phyloP scores from a whole-genome alignment of 2,888 invertebrate species.

The Lysandra bellargus region DNA sequence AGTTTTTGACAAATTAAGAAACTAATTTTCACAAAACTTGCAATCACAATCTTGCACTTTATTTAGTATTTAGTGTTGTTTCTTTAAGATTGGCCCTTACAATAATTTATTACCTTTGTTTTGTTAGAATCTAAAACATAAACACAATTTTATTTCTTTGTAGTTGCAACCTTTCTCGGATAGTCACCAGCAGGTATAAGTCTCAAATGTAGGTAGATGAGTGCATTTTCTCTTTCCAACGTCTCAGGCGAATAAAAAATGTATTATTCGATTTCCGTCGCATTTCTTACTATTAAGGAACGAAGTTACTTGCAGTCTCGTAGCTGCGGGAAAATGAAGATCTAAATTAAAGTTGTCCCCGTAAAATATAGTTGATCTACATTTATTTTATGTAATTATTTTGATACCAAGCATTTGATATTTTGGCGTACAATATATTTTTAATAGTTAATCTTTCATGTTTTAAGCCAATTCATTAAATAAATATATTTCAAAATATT shows the following conservation, averaged over 20 bases:
- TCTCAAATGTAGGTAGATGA: constrained; percentile 63
- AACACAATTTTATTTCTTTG: constrained; percentile 67
- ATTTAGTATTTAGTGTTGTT: not conserved
- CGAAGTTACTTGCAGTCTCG: not conserved
- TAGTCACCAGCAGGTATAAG: constrained; percentile 78
- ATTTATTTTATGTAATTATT: not conserved
- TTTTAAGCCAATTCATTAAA: no score
- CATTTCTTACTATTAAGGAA: not conserved
- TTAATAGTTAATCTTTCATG: no score
- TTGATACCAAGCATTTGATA: not conserved
- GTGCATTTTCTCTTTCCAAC: constrained; percentile 50
- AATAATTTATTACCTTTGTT: constrained; percentile 32
- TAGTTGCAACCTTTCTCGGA: constrained; percentile 80
- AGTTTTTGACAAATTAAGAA: not conserved
- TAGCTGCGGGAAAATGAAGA: not conserved
- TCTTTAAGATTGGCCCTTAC: not conserved
- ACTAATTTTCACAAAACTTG: not conserved
- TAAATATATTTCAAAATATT: not conserved
- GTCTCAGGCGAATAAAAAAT: constrained; percentile 27
- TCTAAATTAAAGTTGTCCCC: not conserved
- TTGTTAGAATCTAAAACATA: constrained; percentile 49
- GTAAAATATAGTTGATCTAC: no score
- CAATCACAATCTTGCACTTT: not conserved
- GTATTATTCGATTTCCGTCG: constrained; percentile 13
- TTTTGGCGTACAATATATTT: not conserved